phyloP scores from a whole-genome alignment of 1,140 invertebrate species.

The Drosophila ironensis region DNA sequence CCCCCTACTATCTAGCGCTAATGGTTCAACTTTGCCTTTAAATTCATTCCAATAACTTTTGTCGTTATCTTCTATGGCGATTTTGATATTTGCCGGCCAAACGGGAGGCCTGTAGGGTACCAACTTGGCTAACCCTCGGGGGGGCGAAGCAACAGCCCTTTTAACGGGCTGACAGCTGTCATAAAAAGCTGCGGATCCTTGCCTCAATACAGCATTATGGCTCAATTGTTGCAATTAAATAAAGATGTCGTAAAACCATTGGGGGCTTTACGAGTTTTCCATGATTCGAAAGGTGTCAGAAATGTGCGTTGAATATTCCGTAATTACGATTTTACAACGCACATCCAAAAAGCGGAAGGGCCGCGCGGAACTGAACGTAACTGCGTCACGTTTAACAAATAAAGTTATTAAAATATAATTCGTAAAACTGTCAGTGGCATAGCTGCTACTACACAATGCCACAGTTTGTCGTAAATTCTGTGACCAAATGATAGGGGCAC shows the following conservation, averaged over 20 bases:
- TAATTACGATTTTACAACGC: constrained; percentile 71
- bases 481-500: constrained; percentile 60
- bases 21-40: no score
- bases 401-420: constrained; percentile 66
- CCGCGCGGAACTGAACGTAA: constrained; percentile 38
- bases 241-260: constrained; percentile 71
- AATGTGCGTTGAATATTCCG: constrained; percentile 62
- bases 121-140: constrained; percentile 53
- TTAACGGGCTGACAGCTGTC: constrained; percentile 47
- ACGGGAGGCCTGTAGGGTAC: constrained; percentile 48
- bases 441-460: no score
- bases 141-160: constrained; percentile 26
- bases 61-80: no score
- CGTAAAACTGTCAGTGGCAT: constrained; percentile 18
- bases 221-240: constrained; percentile 68
- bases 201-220: constrained; percentile 40
- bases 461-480: constrained; percentile 56
- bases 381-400: constrained; percentile 59
- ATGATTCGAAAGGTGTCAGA: constrained; percentile 61
- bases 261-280: constrained; percentile 43
- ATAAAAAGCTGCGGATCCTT: constrained; percentile 32
- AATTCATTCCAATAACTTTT: no score
- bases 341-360: constrained; percentile 35
- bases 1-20: background rate
- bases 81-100: background rate